Evolutionary conservation across 2,888 invertebrate species (phyloP).

Genomic region (Drosophila tripunctata): DNA sequence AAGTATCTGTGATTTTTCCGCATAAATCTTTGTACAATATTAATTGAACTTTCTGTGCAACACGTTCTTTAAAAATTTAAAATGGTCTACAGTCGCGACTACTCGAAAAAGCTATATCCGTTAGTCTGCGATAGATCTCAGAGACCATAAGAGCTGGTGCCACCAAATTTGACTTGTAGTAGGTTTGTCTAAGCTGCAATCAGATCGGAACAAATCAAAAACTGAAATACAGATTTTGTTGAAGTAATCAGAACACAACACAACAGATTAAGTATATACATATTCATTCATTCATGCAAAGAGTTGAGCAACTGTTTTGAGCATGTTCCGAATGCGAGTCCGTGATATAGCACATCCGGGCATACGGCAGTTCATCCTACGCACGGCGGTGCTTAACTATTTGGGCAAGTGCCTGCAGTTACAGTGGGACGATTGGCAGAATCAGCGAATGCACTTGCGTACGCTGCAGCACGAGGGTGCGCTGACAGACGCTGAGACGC

Average conservation of each 20-base stretch:
- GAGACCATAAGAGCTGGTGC: no score
- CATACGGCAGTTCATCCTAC: slow-evolving; percentile 66
- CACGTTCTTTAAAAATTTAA: no score
- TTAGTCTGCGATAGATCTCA: no score
- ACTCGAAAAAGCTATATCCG: no score
- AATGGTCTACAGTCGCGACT: no score
- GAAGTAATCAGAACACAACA: neutral
- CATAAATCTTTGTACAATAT: no score
- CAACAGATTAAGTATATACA: neutral
- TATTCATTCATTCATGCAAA: neutral
- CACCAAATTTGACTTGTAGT: no score
- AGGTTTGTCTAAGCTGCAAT: neutral
- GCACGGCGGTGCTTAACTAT: slow-evolving; percentile 55
- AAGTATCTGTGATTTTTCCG: no score
- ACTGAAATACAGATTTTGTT: neutral
- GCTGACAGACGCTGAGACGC: neutral
- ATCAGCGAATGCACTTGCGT: slow-evolving; percentile 38
- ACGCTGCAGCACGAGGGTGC: slow-evolving; percentile 5
- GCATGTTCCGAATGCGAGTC: slow-evolving; percentile 46
- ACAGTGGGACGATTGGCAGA: slow-evolving; percentile 63
- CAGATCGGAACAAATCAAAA: neutral
- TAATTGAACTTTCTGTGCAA: no score
- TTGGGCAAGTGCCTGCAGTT: slow-evolving; percentile 52
- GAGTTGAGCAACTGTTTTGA: slow-evolving; percentile 27
- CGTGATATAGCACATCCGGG: slow-evolving; percentile 59